These are phyloP conservation scores for Nematostella vectensis DNA, from an alignment of 92 coral and sea anemone species.

Conservation along the genomic window DNA sequence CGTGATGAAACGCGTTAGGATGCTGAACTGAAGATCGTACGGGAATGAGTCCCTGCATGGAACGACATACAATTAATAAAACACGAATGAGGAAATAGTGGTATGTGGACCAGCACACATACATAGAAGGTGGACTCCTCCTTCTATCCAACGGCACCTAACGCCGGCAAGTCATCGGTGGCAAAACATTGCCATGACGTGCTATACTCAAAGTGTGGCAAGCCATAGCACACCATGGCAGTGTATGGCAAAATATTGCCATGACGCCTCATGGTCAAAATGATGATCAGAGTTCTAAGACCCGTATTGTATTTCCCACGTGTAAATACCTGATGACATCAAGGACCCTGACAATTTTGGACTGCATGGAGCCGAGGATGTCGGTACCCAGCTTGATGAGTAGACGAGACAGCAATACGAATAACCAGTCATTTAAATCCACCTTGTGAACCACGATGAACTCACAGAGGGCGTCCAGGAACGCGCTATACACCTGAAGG, in stretches of 20 bases:
- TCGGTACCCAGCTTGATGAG: constrained; percentile 92
- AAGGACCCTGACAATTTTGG: constrained; percentile 85
- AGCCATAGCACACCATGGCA: too few relatives aligned
- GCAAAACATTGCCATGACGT: too few relatives aligned
- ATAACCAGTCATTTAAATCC: constrained; percentile 96
- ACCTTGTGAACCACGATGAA: constrained; percentile 92
- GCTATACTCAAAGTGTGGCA: too few relatives aligned
- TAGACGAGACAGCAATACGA: constrained; percentile 83
- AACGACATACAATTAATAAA: neutral
- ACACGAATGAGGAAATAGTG: neutral
- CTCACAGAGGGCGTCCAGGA: constrained; percentile 87
- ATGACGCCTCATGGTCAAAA: too few relatives aligned
- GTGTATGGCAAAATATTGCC: too few relatives aligned
- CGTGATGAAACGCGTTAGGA: constrained; percentile 85
- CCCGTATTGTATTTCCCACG: too few relatives aligned
- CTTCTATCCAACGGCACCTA: too few relatives aligned
- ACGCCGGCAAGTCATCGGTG: too few relatives aligned
- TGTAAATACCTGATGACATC: constrained; percentile 95
- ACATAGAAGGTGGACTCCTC: too few relatives aligned
- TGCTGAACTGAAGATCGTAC: constrained; percentile 88
- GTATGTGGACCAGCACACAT: neutral
- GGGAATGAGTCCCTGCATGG: constrained; percentile 86
- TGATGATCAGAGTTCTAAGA: too few relatives aligned
- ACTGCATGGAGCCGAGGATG: constrained; percentile 80
- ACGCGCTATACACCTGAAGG: constrained; percentile 82